Conservation (phyloP, 2,113 vertebrate genomes). For the Otus sunia region DNA sequence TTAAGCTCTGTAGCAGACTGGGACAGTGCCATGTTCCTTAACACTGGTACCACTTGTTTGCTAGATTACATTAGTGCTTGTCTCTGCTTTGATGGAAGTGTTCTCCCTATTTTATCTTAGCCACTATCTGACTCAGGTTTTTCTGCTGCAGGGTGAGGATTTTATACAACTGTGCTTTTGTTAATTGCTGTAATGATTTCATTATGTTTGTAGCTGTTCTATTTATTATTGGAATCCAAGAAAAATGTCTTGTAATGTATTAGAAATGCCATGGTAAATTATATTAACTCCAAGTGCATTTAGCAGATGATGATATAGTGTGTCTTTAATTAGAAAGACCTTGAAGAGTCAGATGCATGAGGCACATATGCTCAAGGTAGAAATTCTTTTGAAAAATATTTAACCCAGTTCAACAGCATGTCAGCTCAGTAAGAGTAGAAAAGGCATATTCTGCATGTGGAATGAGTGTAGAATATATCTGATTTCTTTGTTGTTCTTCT, state of each 20-base stretch:
- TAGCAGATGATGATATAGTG: neutral
- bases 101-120: neutral
- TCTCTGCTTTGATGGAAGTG: neutral
- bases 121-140: neutral
- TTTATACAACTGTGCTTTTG: neutral
- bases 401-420: neutral
- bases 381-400: conserved; percentile 1
- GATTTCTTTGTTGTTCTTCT: neutral
- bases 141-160: neutral
- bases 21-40: neutral
- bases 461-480: neutral
- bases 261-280: neutral
- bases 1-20: neutral
- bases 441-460: neutral
- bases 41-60: neutral
- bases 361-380: neutral
- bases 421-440: neutral
- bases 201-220: neutral
- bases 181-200: neutral
- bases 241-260: neutral
- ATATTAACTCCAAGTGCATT: neutral
- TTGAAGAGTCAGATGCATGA: neutral
- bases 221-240: neutral
- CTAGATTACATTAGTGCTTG: neutral
- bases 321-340: conserved; percentile 8